A percentile compares a stretch with the other conserved stretches of the same genome.
phyloP scores from a whole-genome alignment of 2,888 invertebrate genomes.

The Amphiduros pacificus region DNA sequence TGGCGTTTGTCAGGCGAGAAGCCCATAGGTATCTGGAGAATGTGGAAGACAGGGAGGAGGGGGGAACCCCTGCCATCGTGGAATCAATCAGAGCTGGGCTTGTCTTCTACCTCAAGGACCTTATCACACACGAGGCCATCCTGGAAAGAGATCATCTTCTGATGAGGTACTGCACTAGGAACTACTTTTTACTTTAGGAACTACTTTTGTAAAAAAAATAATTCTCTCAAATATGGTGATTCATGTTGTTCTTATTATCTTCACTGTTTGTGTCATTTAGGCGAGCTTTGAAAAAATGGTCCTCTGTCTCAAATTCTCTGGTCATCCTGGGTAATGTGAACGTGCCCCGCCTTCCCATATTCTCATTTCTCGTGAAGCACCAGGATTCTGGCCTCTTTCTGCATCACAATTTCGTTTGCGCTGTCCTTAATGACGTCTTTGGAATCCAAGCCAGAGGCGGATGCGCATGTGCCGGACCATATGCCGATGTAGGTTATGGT shows the following conservation, averaged over 20 bases:
- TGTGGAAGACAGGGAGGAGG: constrained; percentile 43
- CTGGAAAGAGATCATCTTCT: too few relatives aligned
- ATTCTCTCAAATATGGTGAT: too few relatives aligned
- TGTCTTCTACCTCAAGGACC: constrained; percentile 41
- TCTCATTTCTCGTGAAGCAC: constrained; percentile 84
- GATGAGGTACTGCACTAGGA: too few relatives aligned
- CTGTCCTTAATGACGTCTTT: constrained; percentile 86
- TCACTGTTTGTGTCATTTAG: too few relatives aligned
- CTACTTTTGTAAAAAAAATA: too few relatives aligned
- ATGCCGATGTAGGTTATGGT: constrained; percentile 68
- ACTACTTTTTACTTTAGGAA: too few relatives aligned
- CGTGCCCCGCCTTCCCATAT: constrained; percentile 72
- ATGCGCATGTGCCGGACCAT: constrained; percentile 76
- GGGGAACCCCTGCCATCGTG: constrained; percentile 45
- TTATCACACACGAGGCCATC: too few relatives aligned
- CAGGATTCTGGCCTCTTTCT: constrained; percentile 74
- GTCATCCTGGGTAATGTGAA: constrained; percentile 70
- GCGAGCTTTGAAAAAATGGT: constrained; percentile 63
- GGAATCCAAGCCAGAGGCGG: constrained; percentile 75
- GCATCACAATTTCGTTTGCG: constrained; percentile 85
- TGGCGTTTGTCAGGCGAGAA: constrained; percentile 16
- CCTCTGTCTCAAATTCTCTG: constrained; percentile 62
- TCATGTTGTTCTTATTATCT: too few relatives aligned
- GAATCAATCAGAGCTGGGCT: constrained; percentile 45
- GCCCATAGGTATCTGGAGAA: constrained; percentile 29